Evolutionary conservation across 2,113 vertebrate genomes (phyloP), one percentile per base, ranked within the genome.

Genomic region (Ceyx margarethae): DNA sequence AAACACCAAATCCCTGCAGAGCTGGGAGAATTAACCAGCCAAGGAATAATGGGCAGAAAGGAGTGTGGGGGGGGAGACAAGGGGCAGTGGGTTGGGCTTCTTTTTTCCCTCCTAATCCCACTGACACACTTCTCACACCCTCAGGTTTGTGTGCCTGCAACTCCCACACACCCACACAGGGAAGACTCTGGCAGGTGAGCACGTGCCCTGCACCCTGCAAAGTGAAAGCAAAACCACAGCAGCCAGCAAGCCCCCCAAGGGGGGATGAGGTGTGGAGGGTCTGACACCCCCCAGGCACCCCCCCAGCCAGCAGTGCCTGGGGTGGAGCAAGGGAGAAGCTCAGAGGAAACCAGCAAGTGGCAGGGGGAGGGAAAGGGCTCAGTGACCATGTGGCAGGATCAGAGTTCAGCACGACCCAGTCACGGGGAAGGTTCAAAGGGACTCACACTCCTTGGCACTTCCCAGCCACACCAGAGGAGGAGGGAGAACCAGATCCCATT

Each of bases 1-100:
- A 62, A n/a, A 69, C 26, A 76, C n/a, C 56, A 91, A 82, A 94
- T 78, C 94, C 72, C 61, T 54, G 45, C 90, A 95, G 89, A 93
- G 68, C 82, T 51, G 17, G 13, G 40, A 80, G 68, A 83, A 72
- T 69, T 56, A 90, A 85, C 90, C 53, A 90, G 72, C 57, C 76
- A 81, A 92, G 68, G 72, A 82, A 91, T 64, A 93, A 90, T 29
- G 33, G 57, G 69, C 92, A 92, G 65, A 87, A 86, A 80, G 33
- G 67, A 35, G 42, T 33, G 43, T 11, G 65, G 31, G 31, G 26
- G 60, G 13, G 51, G 13, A 83, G 82, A 93, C 79, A 58, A 76
- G 92, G 89, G 21, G 73, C 26, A 18, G 71, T 50, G 66, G 53
- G 0, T 8, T 5, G 29, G 53, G 61, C 37, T 37, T 37, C 37